Conservation (phyloP, 2,113 vertebrate species). For the Acrocephalus kingi region DNA sequence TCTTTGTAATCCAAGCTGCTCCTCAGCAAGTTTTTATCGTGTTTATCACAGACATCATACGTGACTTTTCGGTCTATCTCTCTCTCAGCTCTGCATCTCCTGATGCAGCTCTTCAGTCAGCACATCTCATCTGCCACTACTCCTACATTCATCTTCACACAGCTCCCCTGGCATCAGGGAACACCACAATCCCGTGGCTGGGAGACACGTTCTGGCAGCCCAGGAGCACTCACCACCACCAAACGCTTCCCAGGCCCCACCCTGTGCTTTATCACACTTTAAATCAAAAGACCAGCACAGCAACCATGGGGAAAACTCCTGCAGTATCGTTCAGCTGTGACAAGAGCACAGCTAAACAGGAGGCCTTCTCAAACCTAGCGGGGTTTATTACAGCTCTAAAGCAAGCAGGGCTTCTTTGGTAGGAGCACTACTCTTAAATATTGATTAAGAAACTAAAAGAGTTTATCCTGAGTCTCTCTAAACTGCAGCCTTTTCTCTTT, state of each 20-base stretch:
- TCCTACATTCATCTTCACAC: background rate
- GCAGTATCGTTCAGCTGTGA: accelerated
- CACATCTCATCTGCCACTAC: background rate
- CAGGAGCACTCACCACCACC: background rate
- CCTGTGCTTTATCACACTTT: background rate
- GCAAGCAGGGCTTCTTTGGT: background rate
- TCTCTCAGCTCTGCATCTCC: background rate
- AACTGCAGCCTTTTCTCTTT: background rate
- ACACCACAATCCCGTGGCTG: background rate
- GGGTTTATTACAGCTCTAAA: background rate
- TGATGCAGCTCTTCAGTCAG: background rate
- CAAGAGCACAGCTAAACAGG: accelerated
- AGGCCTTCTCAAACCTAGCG: background rate
- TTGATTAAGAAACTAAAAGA: background rate
- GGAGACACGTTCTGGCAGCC: background rate
- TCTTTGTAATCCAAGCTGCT: constrained; percentile 14
- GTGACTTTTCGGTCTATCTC: background rate
- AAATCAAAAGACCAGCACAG: background rate
- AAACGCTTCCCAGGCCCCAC: background rate
- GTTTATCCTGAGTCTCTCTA: background rate
- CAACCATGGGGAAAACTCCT: background rate
- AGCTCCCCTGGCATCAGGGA: background rate
- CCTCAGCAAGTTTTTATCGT: constrained; percentile 38
- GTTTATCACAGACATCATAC: background rate
- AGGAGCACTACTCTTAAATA: background rate